Evolutionary conservation across 2,113 vertebrate species (phyloP), one percentile per base, ranked within the genome.

Genomic region (Pelecanus crispus): DNA sequence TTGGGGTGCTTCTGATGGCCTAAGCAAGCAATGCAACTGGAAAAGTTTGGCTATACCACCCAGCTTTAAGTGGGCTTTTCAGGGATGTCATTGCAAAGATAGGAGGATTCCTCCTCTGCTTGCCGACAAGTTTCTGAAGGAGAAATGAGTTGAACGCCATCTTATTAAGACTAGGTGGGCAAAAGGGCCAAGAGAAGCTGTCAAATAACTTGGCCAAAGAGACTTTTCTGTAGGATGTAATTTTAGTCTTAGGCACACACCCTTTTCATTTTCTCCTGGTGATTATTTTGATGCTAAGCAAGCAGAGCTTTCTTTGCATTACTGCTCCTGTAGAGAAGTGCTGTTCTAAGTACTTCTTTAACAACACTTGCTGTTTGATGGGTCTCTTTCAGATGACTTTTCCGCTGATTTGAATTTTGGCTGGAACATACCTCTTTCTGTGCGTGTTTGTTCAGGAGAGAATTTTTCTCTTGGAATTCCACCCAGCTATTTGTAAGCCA

Each of bases 181-280:
- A 50, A 24, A 78, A 89, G 34, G 62, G 16, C 15, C 21, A 50
- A 42, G 26, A 63, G 42, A 56, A 71, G 65, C 10, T 38, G 8
- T 42, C 12, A 24, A 9, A 38, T 61, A 13, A 20, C 6, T 62
- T 49, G 32, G 47, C 45, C 7, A 0, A 74, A 53, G 49, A 73
- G 21, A 7, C 26, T 81, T 77, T 55, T 71, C 38, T 18, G 3
- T 13, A 21, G 34, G 11, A 29, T 0, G 0, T 81, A 11, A 25
- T 86, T 86, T 63, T 83, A 22, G 17, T 49, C 21, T 8, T 59
- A 20, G 36, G 47, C 20, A 9, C 12, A 11, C 3, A 7, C 21
- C 5, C 50, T 56, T 20, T 72, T 81, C 1, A 6, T 90, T 92
- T 88, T 68, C 20, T 88, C 2, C 4, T 73, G 17, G 22, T 66